A percentile compares a stretch with the other conserved stretches of the same genome.
Evolutionary conservation across 2,888 invertebrate species (phyloP).

Genomic region (Clivina fossor): DNA sequence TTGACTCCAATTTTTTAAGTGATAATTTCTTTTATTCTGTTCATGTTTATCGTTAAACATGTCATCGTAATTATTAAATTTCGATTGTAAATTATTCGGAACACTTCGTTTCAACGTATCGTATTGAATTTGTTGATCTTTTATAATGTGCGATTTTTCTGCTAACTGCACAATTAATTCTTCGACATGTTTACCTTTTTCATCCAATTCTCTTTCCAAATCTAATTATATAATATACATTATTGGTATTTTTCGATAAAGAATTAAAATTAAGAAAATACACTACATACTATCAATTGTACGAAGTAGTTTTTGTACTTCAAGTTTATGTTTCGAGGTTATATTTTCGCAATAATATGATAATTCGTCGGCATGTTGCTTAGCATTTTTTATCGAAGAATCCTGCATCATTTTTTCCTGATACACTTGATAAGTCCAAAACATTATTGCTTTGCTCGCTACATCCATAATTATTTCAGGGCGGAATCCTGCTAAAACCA

Average conservation of each 20-base stretch:
- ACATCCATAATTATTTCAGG: constrained; percentile 53
- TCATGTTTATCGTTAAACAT: no score
- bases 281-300: constrained; percentile 36
- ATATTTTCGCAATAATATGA: constrained; percentile 28
- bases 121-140: constrained; percentile 40
- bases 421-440: constrained; percentile 53
- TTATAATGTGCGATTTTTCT: constrained; percentile 40
- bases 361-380: constrained; percentile 16
- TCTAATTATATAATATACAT: constrained; percentile 30
- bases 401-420: constrained; percentile 37
- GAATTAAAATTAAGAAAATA: background rate
- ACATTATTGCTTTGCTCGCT: constrained; percentile 50
- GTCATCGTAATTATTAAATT: no score
- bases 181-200: constrained; percentile 40
- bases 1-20: no score
- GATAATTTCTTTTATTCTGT: no score
- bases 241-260: background rate
- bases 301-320: constrained; percentile 34
- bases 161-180: constrained; percentile 40
- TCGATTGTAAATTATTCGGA: no score
- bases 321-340: constrained; percentile 31
- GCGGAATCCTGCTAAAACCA: constrained; percentile 52
- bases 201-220: constrained; percentile 41
- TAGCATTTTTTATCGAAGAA: constrained; percentile 19
- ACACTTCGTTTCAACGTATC: background rate